Evolutionary conservation across 2,888 invertebrate species (phyloP).

Genomic region (Drosophila subquinaria): DNA sequence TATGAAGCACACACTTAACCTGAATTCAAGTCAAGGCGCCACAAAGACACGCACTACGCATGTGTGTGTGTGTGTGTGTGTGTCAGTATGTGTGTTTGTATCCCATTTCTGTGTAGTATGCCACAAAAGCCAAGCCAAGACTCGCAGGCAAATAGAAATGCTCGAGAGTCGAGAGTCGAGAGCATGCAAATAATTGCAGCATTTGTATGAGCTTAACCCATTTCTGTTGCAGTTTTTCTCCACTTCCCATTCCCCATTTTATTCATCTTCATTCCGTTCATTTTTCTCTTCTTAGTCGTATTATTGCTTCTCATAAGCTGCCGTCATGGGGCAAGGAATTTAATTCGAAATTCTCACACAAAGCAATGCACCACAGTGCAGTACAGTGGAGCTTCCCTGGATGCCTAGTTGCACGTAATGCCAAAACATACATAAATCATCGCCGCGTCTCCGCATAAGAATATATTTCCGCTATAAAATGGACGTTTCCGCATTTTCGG

Average conservation of each 20-base stretch:
- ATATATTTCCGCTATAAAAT: constrained; percentile 83
- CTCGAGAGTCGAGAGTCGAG: constrained; percentile 62
- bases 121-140: constrained; percentile 32
- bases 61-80: background rate
- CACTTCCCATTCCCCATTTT: constrained; percentile 8
- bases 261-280: background rate
- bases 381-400: constrained; percentile 1
- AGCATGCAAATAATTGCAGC: constrained; percentile 76
- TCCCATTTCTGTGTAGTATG: constrained; percentile 19
- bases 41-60: constrained; percentile 45
- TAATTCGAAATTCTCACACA: constrained; percentile 62
- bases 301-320: constrained; percentile 56
- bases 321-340: constrained; percentile 56
- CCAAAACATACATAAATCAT: constrained; percentile 82
- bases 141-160: constrained; percentile 52
- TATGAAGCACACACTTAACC: constrained; percentile 71
- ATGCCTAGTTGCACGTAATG: constrained; percentile 64
- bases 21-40: constrained; percentile 58
- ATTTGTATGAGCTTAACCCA: constrained; percentile 74
- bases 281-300: constrained; percentile 13
- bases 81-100: constrained; percentile 13
- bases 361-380: constrained; percentile 13
- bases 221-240: constrained; percentile 48
- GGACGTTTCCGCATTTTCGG: constrained; percentile 81
- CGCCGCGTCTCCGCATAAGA: constrained; percentile 78